phyloP scores from a whole-genome alignment of 2,113 vertebrate genomes.

The Podiceps cristatus region DNA sequence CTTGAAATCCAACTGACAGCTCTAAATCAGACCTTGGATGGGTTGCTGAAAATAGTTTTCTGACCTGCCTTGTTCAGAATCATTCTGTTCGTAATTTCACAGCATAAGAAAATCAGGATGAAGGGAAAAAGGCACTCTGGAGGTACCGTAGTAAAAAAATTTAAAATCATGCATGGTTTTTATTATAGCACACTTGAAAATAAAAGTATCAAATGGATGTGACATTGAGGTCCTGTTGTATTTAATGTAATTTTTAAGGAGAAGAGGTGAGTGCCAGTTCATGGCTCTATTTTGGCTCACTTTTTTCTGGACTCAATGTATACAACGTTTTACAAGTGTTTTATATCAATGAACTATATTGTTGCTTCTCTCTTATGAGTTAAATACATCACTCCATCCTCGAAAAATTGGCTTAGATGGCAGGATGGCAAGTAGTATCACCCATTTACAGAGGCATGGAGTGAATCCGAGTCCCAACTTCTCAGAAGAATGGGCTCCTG shows the following conservation, averaged over 20 bases:
- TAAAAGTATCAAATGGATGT: neutral
- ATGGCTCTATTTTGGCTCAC: neutral
- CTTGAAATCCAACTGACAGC: neutral
- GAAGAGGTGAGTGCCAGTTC: neutral
- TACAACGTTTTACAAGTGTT: neutral
- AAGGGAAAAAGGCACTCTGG: neutral
- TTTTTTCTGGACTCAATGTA: neutral
- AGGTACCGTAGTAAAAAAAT: neutral
- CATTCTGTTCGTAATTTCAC: neutral
- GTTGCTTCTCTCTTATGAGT: no score
- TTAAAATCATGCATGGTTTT: neutral
- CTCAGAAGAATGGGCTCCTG: no score
- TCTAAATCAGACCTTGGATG: neutral
- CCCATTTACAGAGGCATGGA: no score
- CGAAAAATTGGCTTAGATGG: no score
- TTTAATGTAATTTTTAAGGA: neutral
- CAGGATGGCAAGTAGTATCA: no score
- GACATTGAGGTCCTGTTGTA: neutral
- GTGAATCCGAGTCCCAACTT: no score
- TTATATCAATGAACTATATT: no score
- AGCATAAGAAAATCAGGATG: neutral
- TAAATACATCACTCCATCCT: no score
- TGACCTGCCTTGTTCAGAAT: neutral
- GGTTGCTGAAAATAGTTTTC: neutral
- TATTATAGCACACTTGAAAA: neutral